Evolutionary conservation across 2,113 vertebrate species (phyloP).

Genomic region (Gallinago paraguaiae): DNA sequence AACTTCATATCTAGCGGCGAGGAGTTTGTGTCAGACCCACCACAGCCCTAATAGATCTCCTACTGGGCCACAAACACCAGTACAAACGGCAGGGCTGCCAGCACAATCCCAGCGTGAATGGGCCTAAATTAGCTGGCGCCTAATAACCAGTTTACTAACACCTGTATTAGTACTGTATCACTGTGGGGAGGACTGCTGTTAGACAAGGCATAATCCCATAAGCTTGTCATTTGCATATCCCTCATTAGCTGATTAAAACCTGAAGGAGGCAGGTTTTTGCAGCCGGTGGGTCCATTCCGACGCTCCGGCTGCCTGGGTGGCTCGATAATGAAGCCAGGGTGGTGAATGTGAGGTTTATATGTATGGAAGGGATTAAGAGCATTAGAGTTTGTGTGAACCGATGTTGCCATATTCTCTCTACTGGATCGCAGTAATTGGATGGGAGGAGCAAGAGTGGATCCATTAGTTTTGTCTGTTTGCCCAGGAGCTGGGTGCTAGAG

Average conservation of each 20-base stretch:
- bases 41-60: slow-evolving; percentile 84
- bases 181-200: slow-evolving; percentile 80
- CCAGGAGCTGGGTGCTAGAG: slow-evolving; percentile 87
- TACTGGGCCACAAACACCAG: slow-evolving; percentile 76
- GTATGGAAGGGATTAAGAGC: slow-evolving; percentile 91
- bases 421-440: slow-evolving; percentile 90
- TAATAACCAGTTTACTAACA: slow-evolving; percentile 91
- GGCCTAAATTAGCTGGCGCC: slow-evolving; percentile 81
- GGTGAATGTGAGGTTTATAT: slow-evolving; percentile 86
- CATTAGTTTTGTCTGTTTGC: slow-evolving; percentile 93
- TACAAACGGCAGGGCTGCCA: slow-evolving; percentile 80
- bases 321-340: slow-evolving; percentile 83
- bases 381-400: slow-evolving; percentile 87
- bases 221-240: slow-evolving; percentile 90
- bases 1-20: slow-evolving; percentile 63
- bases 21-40: slow-evolving; percentile 84
- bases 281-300: slow-evolving; percentile 76
- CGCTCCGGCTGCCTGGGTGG: slow-evolving; percentile 88
- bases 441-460: slow-evolving; percentile 90
- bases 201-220: slow-evolving; percentile 92
- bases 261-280: slow-evolving; percentile 75
- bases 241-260: slow-evolving; percentile 85
- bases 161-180: slow-evolving; percentile 88
- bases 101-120: slow-evolving; percentile 80
- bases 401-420: slow-evolving; percentile 86